Conservation (phyloP, 2,113 vertebrate species). For the Gymnocephalus cernua region DNA sequence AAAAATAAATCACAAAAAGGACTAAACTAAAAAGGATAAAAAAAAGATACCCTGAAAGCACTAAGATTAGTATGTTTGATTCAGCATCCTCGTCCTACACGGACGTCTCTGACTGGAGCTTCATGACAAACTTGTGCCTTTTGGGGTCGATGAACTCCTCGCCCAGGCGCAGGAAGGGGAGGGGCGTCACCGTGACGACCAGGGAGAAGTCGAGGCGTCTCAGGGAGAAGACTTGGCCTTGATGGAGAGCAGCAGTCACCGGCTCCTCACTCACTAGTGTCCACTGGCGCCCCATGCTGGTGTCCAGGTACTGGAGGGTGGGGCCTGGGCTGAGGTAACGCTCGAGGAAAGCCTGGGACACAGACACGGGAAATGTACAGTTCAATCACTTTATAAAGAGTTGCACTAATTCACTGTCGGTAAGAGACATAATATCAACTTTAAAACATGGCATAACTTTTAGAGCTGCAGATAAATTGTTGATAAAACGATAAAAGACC, state of each 20-base stretch:
- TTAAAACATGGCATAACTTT: neutral
- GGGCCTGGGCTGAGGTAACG: conserved; percentile 90
- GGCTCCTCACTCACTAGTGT: conserved; percentile 95
- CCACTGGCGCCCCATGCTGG: conserved; percentile 92
- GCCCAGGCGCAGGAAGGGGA: conserved; percentile 91
- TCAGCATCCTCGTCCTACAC: conserved; percentile 77
- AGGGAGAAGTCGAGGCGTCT: conserved; percentile 92
- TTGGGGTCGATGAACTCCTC: conserved; percentile 97
- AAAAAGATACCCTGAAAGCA: neutral
- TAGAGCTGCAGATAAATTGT: neutral
- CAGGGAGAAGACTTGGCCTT: conserved; percentile 90
- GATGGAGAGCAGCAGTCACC: conserved; percentile 88
- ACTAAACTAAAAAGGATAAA: neutral
- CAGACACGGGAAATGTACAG: neutral
- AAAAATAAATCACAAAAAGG: neutral
- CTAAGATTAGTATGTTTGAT: neutral
- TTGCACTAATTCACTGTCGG: neutral
- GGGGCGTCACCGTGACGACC: conserved; percentile 89
- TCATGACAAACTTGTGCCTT: conserved; percentile 97
- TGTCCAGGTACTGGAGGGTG: conserved; percentile 94
- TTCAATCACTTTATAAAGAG: neutral
- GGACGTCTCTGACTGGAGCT: conserved; percentile 95
- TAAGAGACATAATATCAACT: neutral
- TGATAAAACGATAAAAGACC: neutral
- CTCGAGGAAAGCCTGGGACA: conserved; percentile 90